phyloP scores from a whole-genome alignment of 2,888 invertebrate genomes.

The Blera fallax region DNA sequence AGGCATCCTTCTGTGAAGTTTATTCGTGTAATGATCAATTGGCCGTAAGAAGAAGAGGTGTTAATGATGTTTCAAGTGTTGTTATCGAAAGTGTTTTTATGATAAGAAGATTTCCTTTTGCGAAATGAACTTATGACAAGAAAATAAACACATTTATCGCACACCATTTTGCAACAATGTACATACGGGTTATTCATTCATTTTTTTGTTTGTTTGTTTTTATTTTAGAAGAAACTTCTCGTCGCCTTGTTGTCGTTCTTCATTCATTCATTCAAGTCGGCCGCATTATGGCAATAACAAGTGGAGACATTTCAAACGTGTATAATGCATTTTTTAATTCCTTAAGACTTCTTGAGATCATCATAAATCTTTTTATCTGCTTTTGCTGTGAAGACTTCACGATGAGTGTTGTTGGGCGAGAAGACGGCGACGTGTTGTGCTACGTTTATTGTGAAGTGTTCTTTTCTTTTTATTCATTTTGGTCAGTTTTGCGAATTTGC shows the following conservation, averaged over 20 bases:
- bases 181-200: constrained; percentile 2
- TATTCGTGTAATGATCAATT: constrained; percentile 30
- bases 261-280: constrained; percentile 15
- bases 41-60: constrained; percentile 52
- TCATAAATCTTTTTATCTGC: constrained; percentile 57
- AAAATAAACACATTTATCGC: background rate
- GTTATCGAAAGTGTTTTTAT: constrained; percentile 62
- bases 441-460: background rate
- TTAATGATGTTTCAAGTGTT: constrained; percentile 66
- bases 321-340: constrained; percentile 20
- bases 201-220: background rate
- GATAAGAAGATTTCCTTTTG: constrained; percentile 53
- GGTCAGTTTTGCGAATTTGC: background rate
- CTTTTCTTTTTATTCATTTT: background rate
- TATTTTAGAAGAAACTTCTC: background rate
- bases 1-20: background rate
- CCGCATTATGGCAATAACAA: constrained; percentile 26
- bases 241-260: constrained; percentile 16
- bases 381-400: background rate
- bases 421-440: background rate
- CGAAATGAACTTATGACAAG: background rate
- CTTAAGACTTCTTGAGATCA: constrained; percentile 39
- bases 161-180: constrained; percentile 45
- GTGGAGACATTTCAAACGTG: constrained; percentile 16
- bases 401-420: constrained; percentile 8